Conservation (phyloP, 2,888 invertebrate species). For the Athetis lepigone region DNA sequence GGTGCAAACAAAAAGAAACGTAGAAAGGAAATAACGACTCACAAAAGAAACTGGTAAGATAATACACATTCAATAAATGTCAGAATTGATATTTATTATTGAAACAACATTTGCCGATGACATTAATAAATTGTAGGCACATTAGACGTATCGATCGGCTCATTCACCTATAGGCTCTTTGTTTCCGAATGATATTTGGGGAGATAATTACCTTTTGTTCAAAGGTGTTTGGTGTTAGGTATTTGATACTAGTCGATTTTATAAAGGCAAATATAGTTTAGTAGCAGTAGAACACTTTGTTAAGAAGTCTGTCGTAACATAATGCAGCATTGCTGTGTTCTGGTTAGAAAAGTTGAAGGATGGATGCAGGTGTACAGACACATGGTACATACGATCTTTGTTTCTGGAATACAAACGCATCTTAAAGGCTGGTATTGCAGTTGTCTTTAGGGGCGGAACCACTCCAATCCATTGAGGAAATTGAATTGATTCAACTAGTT, state of each 20-base stretch:
- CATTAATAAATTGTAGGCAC: constrained; percentile 28
- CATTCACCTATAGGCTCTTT: not conserved
- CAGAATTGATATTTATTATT: constrained; percentile 38
- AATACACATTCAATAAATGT: constrained; percentile 26
- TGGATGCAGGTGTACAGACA: too few relatives aligned
- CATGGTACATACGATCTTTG: too few relatives aligned
- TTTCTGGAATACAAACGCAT: too few relatives aligned
- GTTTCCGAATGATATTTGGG: constrained; percentile 13
- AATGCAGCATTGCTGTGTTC: too few relatives aligned
- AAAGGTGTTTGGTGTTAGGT: constrained; percentile 3
- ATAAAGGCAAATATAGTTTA: not conserved
- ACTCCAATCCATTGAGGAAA: too few relatives aligned
- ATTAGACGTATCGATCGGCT: constrained; percentile 19
- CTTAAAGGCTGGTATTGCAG: not conserved
- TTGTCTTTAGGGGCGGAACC: too few relatives aligned
- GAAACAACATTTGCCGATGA: constrained; percentile 19
- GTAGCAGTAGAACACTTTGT: too few relatives aligned
- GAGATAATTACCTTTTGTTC: constrained; percentile 36
- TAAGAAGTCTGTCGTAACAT: too few relatives aligned
- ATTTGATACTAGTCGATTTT: too few relatives aligned
- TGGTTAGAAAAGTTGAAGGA: too few relatives aligned
- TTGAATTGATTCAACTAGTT: too few relatives aligned
- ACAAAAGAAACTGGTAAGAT: not conserved
- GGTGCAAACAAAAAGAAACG: too few relatives aligned
- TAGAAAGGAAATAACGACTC: not conserved